Evolutionary conservation across 2,113 vertebrate species (phyloP).

Genomic region (Montifringilla adamsi): DNA sequence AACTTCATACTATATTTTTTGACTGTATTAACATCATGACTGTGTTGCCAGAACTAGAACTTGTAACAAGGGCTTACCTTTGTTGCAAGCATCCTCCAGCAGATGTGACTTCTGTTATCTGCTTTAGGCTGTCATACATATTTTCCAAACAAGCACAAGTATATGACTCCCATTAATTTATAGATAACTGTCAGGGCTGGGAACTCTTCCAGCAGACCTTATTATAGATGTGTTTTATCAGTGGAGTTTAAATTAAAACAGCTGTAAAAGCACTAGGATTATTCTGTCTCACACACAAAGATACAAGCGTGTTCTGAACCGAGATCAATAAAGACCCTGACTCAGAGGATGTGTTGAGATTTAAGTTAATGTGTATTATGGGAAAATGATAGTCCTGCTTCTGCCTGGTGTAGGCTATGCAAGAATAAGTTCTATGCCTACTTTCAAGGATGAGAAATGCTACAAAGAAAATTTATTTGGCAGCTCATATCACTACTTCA

Average conservation of each 20-base stretch:
- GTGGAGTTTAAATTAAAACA: conserved; percentile 40
- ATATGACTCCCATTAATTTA: conserved; percentile 39
- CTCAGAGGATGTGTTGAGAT: background rate
- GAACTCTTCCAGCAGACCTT: conserved; percentile 45
- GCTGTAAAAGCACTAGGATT: conserved; percentile 36
- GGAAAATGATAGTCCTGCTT: background rate
- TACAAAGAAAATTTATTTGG: background rate
- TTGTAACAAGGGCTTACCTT: background rate
- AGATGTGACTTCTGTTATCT: background rate
- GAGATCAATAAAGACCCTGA: background rate
- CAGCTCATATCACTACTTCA: background rate
- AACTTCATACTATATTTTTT: background rate
- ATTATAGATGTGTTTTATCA: conserved; percentile 48
- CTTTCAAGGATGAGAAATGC: background rate
- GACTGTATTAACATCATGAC: background rate
- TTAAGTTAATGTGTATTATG: background rate
- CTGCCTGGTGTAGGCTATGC: background rate
- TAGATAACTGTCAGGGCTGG: conserved; percentile 33
- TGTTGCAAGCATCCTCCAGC: background rate
- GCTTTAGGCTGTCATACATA: background rate
- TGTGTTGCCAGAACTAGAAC: background rate
- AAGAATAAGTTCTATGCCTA: background rate
- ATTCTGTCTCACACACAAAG: background rate
- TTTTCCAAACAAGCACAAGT: conserved; percentile 2
- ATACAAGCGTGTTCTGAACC: background rate